A percentile compares a stretch with the other conserved stretches of the same genome.
These are phyloP conservation scores for Artemia sinica DNA, from an alignment of 2,888 invertebrate genomes.

Conservation along the genomic window DNA sequence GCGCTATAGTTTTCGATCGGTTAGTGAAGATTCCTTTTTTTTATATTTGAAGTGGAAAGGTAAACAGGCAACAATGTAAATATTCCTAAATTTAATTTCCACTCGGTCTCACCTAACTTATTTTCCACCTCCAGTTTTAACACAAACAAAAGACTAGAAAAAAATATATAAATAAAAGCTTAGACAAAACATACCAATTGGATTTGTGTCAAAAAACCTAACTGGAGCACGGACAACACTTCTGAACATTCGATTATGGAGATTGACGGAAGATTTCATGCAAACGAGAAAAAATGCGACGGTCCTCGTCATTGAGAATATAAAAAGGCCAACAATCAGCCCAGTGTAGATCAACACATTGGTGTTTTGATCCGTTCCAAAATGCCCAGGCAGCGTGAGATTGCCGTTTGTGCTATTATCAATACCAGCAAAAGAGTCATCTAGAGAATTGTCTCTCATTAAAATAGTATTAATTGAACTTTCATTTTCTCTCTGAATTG, in stretches of 20 bases:
- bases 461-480: no score
- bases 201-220: conserved; percentile 67
- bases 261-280: conserved; percentile 32
- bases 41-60: no score
- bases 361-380: conserved; percentile 24
- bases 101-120: background rate
- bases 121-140: background rate
- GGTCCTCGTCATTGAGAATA: conserved; percentile 32
- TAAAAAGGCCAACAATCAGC: conserved; percentile 30
- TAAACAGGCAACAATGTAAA: no score
- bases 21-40: no score
- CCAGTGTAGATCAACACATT: conserved; percentile 32
- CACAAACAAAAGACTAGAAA: background rate
- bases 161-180: conserved; percentile 34
- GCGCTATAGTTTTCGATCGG: no score
- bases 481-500: background rate
- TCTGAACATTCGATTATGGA: conserved; percentile 37
- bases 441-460: no score
- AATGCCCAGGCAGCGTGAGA: conserved; percentile 10
- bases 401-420: background rate
- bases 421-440: background rate
- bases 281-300: conserved; percentile 32
- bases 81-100: conserved; percentile 24
- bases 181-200: conserved; percentile 41
- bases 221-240: conserved; percentile 34